Evolutionary conservation across 2,888 invertebrate genomes (phyloP).

Genomic region (Nasonia oneida): DNA sequence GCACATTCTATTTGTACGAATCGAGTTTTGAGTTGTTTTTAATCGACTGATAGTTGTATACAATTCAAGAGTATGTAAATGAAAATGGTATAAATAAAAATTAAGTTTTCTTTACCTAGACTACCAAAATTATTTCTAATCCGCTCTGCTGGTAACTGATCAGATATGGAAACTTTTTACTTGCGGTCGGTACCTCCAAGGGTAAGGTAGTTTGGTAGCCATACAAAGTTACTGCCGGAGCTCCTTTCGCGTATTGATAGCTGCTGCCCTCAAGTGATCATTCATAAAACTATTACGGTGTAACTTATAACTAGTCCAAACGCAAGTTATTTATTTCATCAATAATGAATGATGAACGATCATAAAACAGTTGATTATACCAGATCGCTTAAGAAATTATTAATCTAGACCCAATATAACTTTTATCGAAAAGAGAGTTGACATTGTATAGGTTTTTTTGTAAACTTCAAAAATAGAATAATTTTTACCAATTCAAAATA

Average conservation of each 20-base stretch:
- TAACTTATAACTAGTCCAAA: neutral
- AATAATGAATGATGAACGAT: too few species aligned
- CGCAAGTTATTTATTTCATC: too few species aligned
- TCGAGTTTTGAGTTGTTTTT: neutral
- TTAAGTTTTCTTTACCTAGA: neutral
- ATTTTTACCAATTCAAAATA: too few species aligned
- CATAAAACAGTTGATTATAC: too few species aligned
- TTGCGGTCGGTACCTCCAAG: constrained; percentile 2
- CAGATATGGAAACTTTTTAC: neutral
- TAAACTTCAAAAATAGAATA: too few species aligned
- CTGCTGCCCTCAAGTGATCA: constrained; percentile 12
- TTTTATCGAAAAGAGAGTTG: too few species aligned
- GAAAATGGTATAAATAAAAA: neutral
- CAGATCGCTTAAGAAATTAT: too few species aligned
- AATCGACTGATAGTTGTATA: neutral
- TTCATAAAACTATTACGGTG: neutral
- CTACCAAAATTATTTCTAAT: neutral
- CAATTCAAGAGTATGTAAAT: neutral
- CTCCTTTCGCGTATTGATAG: neutral
- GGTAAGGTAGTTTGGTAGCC: neutral
- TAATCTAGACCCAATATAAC: too few species aligned
- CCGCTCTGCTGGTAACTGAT: neutral
- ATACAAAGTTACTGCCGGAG: neutral
- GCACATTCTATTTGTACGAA: neutral
- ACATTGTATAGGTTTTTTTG: too few species aligned